Base-by-base conservation (phyloP, 2,113 vertebrate genomes). In the Neopipo cinnamomea region DNA sequence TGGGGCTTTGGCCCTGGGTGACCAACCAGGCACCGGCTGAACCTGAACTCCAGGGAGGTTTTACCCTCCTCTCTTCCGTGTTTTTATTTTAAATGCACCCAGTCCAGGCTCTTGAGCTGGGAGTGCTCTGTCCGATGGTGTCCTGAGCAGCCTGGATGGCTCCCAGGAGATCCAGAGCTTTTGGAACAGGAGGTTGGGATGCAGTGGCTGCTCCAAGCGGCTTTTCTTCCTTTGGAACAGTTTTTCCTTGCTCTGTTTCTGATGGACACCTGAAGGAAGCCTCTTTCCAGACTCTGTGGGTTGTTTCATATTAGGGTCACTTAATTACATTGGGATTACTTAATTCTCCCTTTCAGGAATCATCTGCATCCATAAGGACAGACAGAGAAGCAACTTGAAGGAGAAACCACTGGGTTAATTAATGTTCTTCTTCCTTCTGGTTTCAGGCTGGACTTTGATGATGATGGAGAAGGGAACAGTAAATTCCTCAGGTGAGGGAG, bases 401-500 rank as follows among this genome's bases (percentile, higher is more conserved):
- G 35, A 47, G n/a, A 52, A 44, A 8, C 35, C 8, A 2, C 19
- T 41, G n/a, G 19, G 20, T 59, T 82, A 66, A 59, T n/a, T n/a
- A 35, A 17, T 39, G 8, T 5, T 1, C 5, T 85, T 71, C 31
- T 67, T 22, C 15, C 35, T 73, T 50, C 31, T 86, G 8, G 95
- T 94, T 82, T 63, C 79, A 98, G 98, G 89, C 95, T 98, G 6
- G 98, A 98, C 96, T 98, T 98, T 91, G 98, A 98, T 56, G 98
- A 98, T 28, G 98, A 98, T 19, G 99, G 98, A 33, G 99, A 98
- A 96, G 98, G 98, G 18, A 97, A 98, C 97, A 98, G 94, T 94
- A 99, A 99, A 97, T 98, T 99, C 93, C 99, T 99, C 97, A 99
- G 99, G 99, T 99, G 97, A 89, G 96, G 52, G 21, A 41, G 46